Percentiles rank a stretch among this genome's conserved stretches.
Evolutionary conservation across 2,797 vertebrate genomes (phyloP).

Genomic region (Hephaestus fuliginosus): DNA sequence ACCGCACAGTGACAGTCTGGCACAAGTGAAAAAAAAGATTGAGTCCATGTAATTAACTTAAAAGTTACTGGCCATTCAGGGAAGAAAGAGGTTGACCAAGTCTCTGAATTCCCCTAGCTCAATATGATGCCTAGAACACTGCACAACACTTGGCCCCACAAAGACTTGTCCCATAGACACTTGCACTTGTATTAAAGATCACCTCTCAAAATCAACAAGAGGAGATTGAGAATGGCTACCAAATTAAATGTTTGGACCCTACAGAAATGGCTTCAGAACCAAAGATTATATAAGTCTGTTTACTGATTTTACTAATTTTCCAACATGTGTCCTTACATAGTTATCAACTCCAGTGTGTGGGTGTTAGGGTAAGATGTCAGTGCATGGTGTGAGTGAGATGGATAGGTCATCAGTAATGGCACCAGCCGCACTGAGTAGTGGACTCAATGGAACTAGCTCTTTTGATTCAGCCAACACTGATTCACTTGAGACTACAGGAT

Average conservation of each 20-base stretch:
- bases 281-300: slow-evolving; percentile 22
- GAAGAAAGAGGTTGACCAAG: no score
- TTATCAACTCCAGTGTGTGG: not conserved
- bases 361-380: no score
- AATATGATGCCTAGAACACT: no score
- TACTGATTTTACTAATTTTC: slow-evolving; percentile 13
- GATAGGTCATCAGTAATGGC: not conserved
- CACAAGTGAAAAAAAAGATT: no score
- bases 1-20: no score
- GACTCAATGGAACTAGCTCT: not conserved
- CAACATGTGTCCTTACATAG: not conserved
- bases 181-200: not conserved
- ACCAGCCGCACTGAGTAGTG: not conserved
- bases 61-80: not conserved
- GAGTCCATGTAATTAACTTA: not conserved
- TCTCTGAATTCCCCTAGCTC: no score
- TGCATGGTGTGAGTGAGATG: not conserved
- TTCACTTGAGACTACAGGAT: no score
- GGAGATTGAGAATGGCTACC: no score
- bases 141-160: no score
- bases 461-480: not conserved
- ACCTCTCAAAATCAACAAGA: not conserved
- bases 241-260: not conserved
- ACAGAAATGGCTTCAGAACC: slow-evolving; percentile 18
- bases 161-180: not conserved